Conservation (phyloP, 1,140 invertebrate species). For the Vollenhovia emeryi region DNA sequence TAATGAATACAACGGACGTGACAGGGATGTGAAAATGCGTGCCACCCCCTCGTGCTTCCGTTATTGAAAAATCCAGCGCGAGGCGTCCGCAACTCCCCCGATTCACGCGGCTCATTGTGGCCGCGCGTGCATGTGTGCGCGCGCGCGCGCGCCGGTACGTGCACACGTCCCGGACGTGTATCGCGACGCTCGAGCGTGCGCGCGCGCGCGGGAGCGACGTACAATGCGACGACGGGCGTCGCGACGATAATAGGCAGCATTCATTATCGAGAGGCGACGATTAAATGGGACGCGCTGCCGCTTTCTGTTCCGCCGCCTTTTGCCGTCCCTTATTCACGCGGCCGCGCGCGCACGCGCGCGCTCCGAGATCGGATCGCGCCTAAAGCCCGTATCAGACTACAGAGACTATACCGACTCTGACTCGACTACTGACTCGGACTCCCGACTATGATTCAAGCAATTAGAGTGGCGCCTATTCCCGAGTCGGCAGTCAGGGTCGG, state of each 20-base stretch:
- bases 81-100: slow-evolving; percentile 38
- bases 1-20: slow-evolving; percentile 61
- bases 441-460: too few relatives aligned
- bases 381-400: too few relatives aligned
- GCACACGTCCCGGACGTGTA: slow-evolving; percentile 20
- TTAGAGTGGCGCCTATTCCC: too few relatives aligned
- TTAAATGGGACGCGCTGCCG: slow-evolving; percentile 73
- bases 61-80: slow-evolving; percentile 68
- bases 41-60: slow-evolving; percentile 62
- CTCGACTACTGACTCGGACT: too few relatives aligned
- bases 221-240: slow-evolving; percentile 75
- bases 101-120: slow-evolving; percentile 49
- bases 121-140: not conserved
- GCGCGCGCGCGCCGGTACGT: not conserved
- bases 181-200: slow-evolving; percentile 32
- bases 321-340: slow-evolving; percentile 2
- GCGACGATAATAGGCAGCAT: slow-evolving; percentile 75
- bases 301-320: slow-evolving; percentile 21
- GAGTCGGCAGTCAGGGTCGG: too few relatives aligned
- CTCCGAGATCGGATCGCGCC: not conserved
- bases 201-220: slow-evolving; percentile 25
- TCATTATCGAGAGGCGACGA: slow-evolving; percentile 76
- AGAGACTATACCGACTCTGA: too few relatives aligned
- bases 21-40: slow-evolving; percentile 58
- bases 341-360: not conserved